Conservation (phyloP, 2,888 invertebrate species). For the Volucella inanis region DNA sequence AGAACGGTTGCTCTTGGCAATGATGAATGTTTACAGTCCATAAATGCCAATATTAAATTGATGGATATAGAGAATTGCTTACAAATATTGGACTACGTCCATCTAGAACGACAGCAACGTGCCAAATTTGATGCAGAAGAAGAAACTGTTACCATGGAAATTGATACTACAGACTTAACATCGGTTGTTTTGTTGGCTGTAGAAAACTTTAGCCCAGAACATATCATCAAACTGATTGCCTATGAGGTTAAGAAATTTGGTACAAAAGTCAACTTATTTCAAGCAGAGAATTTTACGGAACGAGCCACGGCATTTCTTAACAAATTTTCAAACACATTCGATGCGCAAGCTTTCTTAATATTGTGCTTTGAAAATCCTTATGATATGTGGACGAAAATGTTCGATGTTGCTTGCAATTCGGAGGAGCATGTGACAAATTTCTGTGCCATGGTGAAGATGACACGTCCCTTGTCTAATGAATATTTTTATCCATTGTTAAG, state of each 20-base stretch:
- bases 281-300: constrained; percentile 70
- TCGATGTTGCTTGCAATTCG: constrained; percentile 77
- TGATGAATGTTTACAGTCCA: constrained; percentile 79
- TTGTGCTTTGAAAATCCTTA: constrained; percentile 78
- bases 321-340: constrained; percentile 76
- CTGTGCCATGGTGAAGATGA: constrained; percentile 74
- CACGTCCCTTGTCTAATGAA: constrained; percentile 76
- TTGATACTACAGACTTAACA: constrained; percentile 65
- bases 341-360: constrained; percentile 76
- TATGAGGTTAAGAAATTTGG: constrained; percentile 77
- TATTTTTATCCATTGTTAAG: constrained; percentile 76
- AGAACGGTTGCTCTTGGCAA: constrained; percentile 77
- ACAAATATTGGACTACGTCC: constrained; percentile 76
- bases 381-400: constrained; percentile 77
- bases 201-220: constrained; percentile 75
- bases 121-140: constrained; percentile 19
- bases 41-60: constrained; percentile 76
- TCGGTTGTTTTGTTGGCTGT: constrained; percentile 75
- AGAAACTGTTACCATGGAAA: constrained; percentile 61
- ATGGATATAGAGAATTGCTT: constrained; percentile 76
- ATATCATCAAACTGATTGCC: constrained; percentile 75
- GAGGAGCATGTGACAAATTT: constrained; percentile 76
- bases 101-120: constrained; percentile 52
- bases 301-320: constrained; percentile 78
- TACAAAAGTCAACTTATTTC: constrained; percentile 65